phyloP scores from a whole-genome alignment of 2,888 invertebrate species.

The Halocaridina rubra region DNA sequence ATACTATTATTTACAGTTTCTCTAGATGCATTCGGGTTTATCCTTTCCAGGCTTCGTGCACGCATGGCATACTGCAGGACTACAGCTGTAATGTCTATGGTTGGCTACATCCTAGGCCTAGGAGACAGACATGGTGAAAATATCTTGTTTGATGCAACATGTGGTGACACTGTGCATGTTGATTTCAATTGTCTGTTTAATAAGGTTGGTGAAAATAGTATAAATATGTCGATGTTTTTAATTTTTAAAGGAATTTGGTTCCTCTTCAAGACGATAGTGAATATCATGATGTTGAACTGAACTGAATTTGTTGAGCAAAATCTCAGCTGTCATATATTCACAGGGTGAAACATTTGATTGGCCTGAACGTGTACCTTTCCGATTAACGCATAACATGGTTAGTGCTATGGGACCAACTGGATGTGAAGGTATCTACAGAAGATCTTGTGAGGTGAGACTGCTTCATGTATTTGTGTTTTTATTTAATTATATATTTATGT shows the following conservation, averaged over 20 bases:
- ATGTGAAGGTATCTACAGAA: constrained; percentile 80
- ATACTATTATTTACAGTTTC: no score
- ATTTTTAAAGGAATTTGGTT: no score
- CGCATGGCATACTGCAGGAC: constrained; percentile 90
- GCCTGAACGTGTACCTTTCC: constrained; percentile 68
- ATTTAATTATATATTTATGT: no score
- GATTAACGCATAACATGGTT: constrained; percentile 95
- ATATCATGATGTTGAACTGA: no score
- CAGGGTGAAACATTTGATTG: constrained; percentile 80
- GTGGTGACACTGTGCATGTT: constrained; percentile 95
- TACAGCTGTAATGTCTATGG: constrained; percentile 97
- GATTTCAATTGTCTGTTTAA: constrained; percentile 99
- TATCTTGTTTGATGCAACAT: constrained; percentile 89
- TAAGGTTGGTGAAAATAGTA: constrained; percentile 75
- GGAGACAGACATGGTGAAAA: constrained; percentile 85
- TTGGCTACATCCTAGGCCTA: constrained; percentile 91
- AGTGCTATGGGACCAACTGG: constrained; percentile 95
- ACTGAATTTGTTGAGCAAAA: no score
- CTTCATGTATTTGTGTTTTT: no score
- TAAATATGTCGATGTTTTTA: no score
- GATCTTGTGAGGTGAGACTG: constrained; percentile 58
- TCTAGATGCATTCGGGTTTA: no score
- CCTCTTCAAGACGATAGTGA: no score
- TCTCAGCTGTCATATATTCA: neutral
- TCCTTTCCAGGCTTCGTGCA: constrained; percentile 82